phyloP scores from a whole-genome alignment of 30 jellyfish, hydroid and myxozoan genomes.

The Aurelia aurita region DNA sequence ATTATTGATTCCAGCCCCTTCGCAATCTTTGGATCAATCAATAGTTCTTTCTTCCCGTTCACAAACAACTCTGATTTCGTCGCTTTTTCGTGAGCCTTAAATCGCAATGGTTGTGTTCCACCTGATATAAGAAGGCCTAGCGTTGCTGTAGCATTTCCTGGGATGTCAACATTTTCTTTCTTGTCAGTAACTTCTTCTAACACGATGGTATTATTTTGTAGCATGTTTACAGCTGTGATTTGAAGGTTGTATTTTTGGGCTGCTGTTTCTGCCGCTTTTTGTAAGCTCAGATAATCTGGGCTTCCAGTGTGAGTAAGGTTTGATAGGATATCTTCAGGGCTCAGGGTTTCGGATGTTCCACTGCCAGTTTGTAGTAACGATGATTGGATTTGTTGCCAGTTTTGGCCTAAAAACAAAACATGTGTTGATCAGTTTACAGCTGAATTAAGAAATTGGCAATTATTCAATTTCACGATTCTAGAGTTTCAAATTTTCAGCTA shows the following conservation, averaged over 20 bases:
- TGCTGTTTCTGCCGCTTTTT: conserved; percentile 20
- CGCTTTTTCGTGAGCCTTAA: conserved; percentile 66
- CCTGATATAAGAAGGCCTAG: conserved; percentile 75
- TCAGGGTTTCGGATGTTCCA: conserved; percentile 53
- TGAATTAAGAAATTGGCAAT: too few species aligned
- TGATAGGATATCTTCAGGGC: conserved; percentile 18
- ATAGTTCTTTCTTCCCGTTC: conserved; percentile 76
- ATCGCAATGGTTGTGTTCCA: conserved; percentile 60
- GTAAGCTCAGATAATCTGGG: conserved; percentile 4
- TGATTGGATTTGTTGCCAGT: conserved; percentile 91
- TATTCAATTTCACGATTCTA: too few species aligned
- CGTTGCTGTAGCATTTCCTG: conserved; percentile 80
- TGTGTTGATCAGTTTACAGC: too few species aligned
- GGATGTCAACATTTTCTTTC: conserved; percentile 73
- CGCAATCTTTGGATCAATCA: conserved; percentile 79
- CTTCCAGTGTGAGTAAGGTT: conserved; percentile 13
- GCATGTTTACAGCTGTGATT: conserved; percentile 70
- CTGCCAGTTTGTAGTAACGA: conserved; percentile 90
- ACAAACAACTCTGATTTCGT: conserved; percentile 23
- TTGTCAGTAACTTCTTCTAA: conserved; percentile 58
- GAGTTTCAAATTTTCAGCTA: too few species aligned
- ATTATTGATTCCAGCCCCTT: conserved; percentile 84
- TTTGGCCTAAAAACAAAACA: conserved; percentile 71
- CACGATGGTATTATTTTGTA: conserved; percentile 23
- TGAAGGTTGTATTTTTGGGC: conserved; percentile 48